These are phyloP conservation scores for Agapornis canus DNA, from an alignment of 2,797 vertebrate species.

Conservation along the genomic window DNA sequence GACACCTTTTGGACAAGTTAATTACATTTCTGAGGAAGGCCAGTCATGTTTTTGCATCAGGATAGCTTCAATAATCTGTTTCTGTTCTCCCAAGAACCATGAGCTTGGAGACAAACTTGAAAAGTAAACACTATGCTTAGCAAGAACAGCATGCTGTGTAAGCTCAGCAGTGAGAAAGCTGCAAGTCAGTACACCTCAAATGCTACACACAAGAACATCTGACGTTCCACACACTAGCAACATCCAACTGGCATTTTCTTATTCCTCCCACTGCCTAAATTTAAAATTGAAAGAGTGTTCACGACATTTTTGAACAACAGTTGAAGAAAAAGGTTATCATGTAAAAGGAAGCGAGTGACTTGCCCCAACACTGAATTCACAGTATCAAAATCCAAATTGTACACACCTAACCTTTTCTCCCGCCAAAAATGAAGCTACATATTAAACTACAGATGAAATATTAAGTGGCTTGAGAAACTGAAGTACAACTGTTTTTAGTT, in stretches of 20 bases:
- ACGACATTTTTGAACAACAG: slow-evolving; percentile 16
- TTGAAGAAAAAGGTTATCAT: slow-evolving; percentile 46
- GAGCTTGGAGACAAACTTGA: background rate
- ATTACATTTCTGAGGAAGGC: slow-evolving; percentile 9
- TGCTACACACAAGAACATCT: slow-evolving; percentile 23
- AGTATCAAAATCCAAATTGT: slow-evolving; percentile 51
- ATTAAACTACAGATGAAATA: slow-evolving; percentile 67
- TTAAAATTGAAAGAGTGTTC: slow-evolving; percentile 33
- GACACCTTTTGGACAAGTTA: background rate
- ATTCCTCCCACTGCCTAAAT: slow-evolving; percentile 32
- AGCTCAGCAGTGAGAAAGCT: slow-evolving; percentile 12
- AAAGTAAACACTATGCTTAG: background rate
- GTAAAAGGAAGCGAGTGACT: slow-evolving; percentile 54
- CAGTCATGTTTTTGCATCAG: slow-evolving; percentile 15
- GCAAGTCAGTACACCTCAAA: slow-evolving; percentile 38
- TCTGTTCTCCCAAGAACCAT: background rate
- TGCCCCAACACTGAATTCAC: slow-evolving; percentile 52
- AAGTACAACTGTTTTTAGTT: slow-evolving; percentile 67
- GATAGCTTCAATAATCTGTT: slow-evolving; percentile 4
- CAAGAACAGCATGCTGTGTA: background rate
- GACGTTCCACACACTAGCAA: slow-evolving; percentile 33
- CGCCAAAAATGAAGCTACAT: slow-evolving; percentile 56
- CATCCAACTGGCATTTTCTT: slow-evolving; percentile 54
- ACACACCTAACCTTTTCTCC: slow-evolving; percentile 67
- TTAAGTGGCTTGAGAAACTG: slow-evolving; percentile 63